Base-by-base conservation (phyloP, 2,113 vertebrate genomes). In the Calyptomena viridis region DNA sequence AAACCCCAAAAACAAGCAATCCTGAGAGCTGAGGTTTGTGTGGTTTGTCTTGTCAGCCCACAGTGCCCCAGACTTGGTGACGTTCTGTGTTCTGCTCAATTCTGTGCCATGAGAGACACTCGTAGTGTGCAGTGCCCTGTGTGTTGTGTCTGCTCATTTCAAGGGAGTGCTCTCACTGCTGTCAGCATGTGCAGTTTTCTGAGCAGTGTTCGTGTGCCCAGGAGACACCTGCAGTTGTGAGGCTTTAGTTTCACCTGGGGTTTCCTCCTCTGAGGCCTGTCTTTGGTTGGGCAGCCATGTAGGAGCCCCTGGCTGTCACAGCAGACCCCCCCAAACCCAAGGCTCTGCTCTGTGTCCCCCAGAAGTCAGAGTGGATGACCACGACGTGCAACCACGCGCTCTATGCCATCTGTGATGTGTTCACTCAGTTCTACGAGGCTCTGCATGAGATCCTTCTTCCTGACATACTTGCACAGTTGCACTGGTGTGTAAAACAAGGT, bases 291-390 rank as follows among this genome's bases (percentile, higher is more conserved):
- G 31, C 28, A 89, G 40, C 46, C 33, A 2, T 5, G 23, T 19
- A 1, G 46, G 60, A 49, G 14, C 58, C 14, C 47, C 52, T 12
- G 21, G 46, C 9, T 47, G 46, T 47, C 46, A 21, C 9, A 47
- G 21, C 8, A 22, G 21, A 22, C 18, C 18, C 47, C 16, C 8
- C 11, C 31, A 42, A 79, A 71, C 83, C 39, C 68, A 73, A 94
- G 52, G 22, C 19, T 93, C 76, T 11, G 74, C 64, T 33, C 55
- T 93, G 64, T 89, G 81, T 40, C 28, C 95, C 81, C 16, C 94
- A 99, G 99, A 99, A 99, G 97, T 99, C 98, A 0, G 99, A 99
- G 97, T 99, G 99, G 99, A 99, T 99, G 99, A 99, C 99, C 10
- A 99, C 99, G 8, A 99, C 99, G 2, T 99, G 99, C 94, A 99